Evolutionary conservation across 1,140 invertebrate species (phyloP), one percentile per base, ranked within the genome.

Genomic region (Rhagoletis zephyria): DNA sequence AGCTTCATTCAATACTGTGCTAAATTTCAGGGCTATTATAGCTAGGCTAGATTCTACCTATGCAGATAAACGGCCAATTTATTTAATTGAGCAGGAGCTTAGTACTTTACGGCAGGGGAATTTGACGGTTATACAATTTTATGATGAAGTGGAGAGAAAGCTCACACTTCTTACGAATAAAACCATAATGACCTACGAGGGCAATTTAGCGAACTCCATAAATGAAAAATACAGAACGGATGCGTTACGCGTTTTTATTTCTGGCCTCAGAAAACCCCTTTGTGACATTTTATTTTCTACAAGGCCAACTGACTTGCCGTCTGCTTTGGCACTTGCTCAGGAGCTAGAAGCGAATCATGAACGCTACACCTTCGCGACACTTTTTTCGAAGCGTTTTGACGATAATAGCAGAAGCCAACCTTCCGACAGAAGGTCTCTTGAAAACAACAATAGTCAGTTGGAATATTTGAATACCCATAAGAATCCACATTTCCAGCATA

Each of bases 81-180:
- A 89, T n/a, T 51, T 89, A 0, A 87, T 89, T 6, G 89, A 89
- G 77, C 86, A 88, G 30, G 88, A 89, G 40, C 42, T 89, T 59
- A 63, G 60, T n/a, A 87, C 87, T 9, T 85, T 89, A 7, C 87
- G 88, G 30, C 88, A 89, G 56, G 88, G 86, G 45, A 88, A 61
- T n/a, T 10, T 77, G 9, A 45, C 87, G 1, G 40, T 89, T 3
- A n/a, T 88, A 59, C 63, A 89, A 40, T 89, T 87, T 59, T 88
- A 88, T 19, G 89, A 89, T 45, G 85, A 89, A 59, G 88, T 88
- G 5, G 87, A 89, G n/a, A 89, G 89, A 74, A 90, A 90, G 67
- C 63, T 89, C 2, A 89, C 86, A 59, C 60, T 89, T 9, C 60
- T 89, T 59, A 90, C 88, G 7, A 90, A 90, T 64, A 89, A 90